Evolutionary conservation across 2,888 invertebrate species (phyloP), one percentile per base, ranked within the genome.

Genomic region (Drosophila phalerata): DNA sequence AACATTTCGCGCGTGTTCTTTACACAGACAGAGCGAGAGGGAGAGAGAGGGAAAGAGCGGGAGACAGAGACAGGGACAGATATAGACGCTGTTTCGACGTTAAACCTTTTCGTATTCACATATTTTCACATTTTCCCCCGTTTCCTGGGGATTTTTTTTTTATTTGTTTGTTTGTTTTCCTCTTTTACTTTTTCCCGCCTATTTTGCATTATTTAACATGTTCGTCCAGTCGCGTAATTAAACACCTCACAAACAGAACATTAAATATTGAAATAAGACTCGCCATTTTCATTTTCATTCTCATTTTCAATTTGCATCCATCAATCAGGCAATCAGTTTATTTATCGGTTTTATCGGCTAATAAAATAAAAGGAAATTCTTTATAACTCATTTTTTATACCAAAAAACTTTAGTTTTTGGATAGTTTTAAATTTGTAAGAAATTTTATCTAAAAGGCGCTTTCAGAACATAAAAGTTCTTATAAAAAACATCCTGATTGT

Each of bases 1-100:
- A 77, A 53, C 69, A 78, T 32, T 71, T 71, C 63, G 64, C 77
- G 63, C 74, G 49, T 49, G 40, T 55, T 67, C 55, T 47, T 73
- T 73, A 9, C 62, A 47, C 34, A 37, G 28, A 52, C 22, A 51
- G 32, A 17, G 32, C 15, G 15, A 8, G 13, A 28, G 8, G 28
- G 11, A 25, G 13, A 40, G 10, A 22, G 25, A 40, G 52, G 11
- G 3, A 13, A 28, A 17, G 0, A 28, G 30, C 53, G 19, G 40
- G 25, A 55, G 17, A 34, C 32, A 42, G 43, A n/a, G 30, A 30
- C 5, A 42, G 43, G 11, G 30, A 30, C 5, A 32, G 17, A 37
- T 10, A 38, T 45, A 38, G 53, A 17, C 40, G 15, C 53, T 1
- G 38, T n/a, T 9, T 11, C 13, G n/a, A n/a, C n/a, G n/a, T n/a